Evolutionary conservation across 2,888 invertebrate species (phyloP), one percentile per base, ranked within the genome.

Genomic region (Odontothrips loti): DNA sequence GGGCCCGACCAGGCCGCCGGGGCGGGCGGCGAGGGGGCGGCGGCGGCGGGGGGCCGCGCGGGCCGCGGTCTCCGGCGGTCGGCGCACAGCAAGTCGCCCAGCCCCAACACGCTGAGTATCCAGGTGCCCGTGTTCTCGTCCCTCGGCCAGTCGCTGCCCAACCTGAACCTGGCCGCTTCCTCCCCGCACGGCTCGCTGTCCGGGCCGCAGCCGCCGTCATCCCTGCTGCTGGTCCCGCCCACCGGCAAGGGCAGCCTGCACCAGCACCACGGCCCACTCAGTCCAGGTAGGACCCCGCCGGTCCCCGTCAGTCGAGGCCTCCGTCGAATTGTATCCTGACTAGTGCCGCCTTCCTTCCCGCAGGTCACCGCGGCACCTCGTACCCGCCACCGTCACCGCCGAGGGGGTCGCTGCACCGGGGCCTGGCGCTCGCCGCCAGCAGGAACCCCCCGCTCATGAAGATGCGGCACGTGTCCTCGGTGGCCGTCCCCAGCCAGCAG

Each of bases 381-480:
- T 95, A 95, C 87, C 95, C 95, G 81, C 95, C 95, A 11, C 94
- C 94, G 43, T 95, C 94, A 84, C 95, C 86, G 85, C 90, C 86
- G 86, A 89, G 91, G 87, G 88, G 87, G 75, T 86, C 86, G 79
- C 85, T 88, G 80, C 85, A 87, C 80, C 85, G 88, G 79, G 87
- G 87, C 1, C 92, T 94, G 86, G 93, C 93, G 29, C 91, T 92
- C 85, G 91, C 92, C 0, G 91, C 91, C 85, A 88, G 88, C 82
- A 93, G 94, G 86, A 92, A 95, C 87, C 96, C 95, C 82, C 95
- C 95, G 12, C 89, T 96, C 81, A 89, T 93, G 80, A 96, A 95
- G 87, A 94, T 94, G 85, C 91, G 94, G 80, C 93, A 94, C 86
- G 92, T 94, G 79, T 91, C 90, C 85, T 90, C 92, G 43, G 88